Conservation (phyloP, 2,113 vertebrate genomes). For the Pleuronectes platessa region DNA sequence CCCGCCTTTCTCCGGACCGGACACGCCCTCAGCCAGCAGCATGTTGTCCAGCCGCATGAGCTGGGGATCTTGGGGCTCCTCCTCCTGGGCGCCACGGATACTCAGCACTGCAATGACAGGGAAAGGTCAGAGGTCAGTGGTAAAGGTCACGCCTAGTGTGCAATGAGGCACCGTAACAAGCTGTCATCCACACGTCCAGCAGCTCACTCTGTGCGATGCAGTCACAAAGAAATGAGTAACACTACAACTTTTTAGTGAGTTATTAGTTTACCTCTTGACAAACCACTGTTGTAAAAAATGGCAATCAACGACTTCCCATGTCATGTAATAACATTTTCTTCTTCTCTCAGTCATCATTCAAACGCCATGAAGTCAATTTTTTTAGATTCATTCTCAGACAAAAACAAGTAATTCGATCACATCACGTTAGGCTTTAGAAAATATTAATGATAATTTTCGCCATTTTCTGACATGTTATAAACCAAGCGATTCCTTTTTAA, state of each 20-base stretch:
- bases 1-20: constrained; percentile 93
- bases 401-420: not conserved
- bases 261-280: not conserved
- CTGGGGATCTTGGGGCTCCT: constrained; percentile 96
- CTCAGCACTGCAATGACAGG: constrained; percentile 90
- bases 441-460: no score
- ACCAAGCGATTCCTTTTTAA: not conserved
- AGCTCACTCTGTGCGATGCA: not conserved
- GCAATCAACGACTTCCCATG: no score
- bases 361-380: no score
- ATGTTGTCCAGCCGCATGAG: constrained; percentile 99
- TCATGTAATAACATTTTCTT: no score
- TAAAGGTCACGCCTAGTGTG: constrained; percentile 47
- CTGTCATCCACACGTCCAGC: constrained; percentile 34
- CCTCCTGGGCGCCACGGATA: constrained; percentile 96
- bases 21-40: constrained; percentile 95
- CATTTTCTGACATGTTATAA: no score
- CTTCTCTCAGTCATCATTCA: no score
- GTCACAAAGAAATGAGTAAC: not conserved
- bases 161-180: constrained; percentile 53
- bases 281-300: not conserved
- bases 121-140: constrained; percentile 58
- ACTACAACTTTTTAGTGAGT: not conserved
- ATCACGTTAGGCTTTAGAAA: not conserved
- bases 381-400: no score